A percentile compares a stretch with the other conserved stretches of the same genome.
Conservation (phyloP, 2,797 vertebrate genomes). For the Typhlichthys eigenmanni region DNA sequence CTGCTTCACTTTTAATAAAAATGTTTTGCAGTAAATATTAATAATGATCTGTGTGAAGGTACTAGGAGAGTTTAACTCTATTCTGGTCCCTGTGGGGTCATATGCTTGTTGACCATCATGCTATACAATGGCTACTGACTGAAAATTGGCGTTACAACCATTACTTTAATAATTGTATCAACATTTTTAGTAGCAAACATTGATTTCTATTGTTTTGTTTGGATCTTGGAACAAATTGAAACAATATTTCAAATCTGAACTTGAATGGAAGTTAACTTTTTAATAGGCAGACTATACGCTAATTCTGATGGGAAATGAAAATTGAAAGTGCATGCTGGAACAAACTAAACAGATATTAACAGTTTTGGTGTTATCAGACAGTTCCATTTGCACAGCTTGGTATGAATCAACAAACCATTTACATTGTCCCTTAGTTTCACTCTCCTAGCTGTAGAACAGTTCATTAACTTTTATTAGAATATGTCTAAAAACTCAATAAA, state of each 20-base stretch:
- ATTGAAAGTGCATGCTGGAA: neutral
- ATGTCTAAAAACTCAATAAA: slow-evolving; percentile 35
- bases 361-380: neutral
- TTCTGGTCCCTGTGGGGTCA: too few species aligned
- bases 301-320: slow-evolving; percentile 1
- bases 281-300: neutral
- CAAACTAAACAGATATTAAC: neutral
- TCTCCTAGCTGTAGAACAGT: slow-evolving; percentile 25
- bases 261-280: slow-evolving; percentile 1
- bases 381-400: slow-evolving; percentile 2
- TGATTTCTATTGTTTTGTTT: too few species aligned
- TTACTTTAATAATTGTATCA: too few species aligned
- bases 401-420: slow-evolving; percentile 19
- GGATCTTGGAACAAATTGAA: too few species aligned
- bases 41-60: too few species aligned
- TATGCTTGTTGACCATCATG: too few species aligned
- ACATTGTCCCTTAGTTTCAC: slow-evolving; percentile 10
- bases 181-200: too few species aligned
- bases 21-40: too few species aligned
- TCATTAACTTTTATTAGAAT: slow-evolving; percentile 39
- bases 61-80: too few species aligned
- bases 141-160: too few species aligned
- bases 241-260: slow-evolving; percentile 8
- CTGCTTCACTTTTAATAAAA: slow-evolving; percentile 31
- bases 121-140: too few species aligned